These are phyloP conservation scores for Gymnarchus niloticus DNA, from an alignment of 2,113 vertebrate genomes.

Conservation along the genomic window DNA sequence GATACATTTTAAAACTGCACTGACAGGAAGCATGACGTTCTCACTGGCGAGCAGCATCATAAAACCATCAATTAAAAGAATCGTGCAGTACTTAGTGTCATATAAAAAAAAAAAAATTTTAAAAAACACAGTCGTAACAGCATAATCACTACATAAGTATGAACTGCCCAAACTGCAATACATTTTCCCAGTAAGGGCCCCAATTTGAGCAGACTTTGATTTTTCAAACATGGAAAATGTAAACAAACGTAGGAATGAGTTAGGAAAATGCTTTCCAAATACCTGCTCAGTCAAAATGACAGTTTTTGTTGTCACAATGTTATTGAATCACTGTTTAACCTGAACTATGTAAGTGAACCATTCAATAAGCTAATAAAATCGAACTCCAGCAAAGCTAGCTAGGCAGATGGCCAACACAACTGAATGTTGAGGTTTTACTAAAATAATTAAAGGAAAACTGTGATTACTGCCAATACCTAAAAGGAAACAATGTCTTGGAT, in stretches of 20 bases:
- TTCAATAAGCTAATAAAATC: neutral
- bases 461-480: neutral
- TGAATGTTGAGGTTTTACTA: neutral
- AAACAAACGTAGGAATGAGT: neutral
- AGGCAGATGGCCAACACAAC: neutral
- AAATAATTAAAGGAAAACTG: neutral
- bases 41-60: too few species aligned
- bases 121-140: too few species aligned
- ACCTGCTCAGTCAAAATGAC: neutral
- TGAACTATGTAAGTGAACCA: neutral
- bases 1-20: neutral
- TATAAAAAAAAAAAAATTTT: too few species aligned
- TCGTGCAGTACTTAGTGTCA: neutral
- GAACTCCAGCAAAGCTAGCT: neutral
- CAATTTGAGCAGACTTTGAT: too few species aligned
- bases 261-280: neutral
- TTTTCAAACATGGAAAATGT: neutral
- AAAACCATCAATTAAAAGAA: neutral
- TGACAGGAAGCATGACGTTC: neutral
- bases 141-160: neutral
- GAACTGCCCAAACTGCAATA: neutral
- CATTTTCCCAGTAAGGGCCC: too few species aligned
- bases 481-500: neutral
- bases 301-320: neutral
- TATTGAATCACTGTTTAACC: neutral